Evolutionary conservation across 2,888 invertebrate genomes (phyloP).

Genomic region (Nemotelus pantherinus): DNA sequence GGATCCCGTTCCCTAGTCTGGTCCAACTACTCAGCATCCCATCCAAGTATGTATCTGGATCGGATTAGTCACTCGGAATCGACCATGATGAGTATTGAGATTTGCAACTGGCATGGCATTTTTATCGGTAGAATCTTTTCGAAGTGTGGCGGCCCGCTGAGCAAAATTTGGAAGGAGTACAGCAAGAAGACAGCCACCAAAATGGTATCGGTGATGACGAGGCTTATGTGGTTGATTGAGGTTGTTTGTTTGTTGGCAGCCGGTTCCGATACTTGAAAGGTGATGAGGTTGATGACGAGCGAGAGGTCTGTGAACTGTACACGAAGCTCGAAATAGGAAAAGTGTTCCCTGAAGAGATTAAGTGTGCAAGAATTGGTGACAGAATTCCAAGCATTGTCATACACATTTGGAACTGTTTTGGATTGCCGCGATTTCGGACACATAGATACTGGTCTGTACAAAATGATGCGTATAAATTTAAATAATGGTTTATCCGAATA

Average conservation of each 20-base stretch:
- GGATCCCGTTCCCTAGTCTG: not conserved
- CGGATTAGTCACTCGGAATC: conserved; percentile 27
- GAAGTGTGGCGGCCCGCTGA: conserved; percentile 2
- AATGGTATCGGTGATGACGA: not conserved
- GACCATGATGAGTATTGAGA: not conserved
- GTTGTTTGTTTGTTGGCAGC: not conserved
- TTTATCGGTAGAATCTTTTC: not conserved
- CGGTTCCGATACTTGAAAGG: conserved; percentile 10
- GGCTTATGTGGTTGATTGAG: not conserved
- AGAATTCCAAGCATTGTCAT: too few species aligned
- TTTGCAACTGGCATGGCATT: not conserved
- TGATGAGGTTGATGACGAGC: not conserved
- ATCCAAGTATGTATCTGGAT: not conserved
- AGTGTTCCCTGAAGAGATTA: not conserved
- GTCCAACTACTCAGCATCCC: conserved; percentile 24
- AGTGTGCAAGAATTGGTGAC: not conserved
- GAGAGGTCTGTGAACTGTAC: conserved; percentile 18
- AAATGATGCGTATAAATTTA: too few species aligned
- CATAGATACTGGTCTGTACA: too few species aligned
- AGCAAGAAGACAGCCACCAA: not conserved
- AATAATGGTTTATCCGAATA: too few species aligned
- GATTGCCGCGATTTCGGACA: too few species aligned
- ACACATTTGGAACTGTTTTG: too few species aligned
- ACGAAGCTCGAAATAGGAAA: not conserved
- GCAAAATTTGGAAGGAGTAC: conserved; percentile 16